Evolutionary conservation across 2,113 vertebrate species (phyloP).

Genomic region (Peromyscus leucopus): DNA sequence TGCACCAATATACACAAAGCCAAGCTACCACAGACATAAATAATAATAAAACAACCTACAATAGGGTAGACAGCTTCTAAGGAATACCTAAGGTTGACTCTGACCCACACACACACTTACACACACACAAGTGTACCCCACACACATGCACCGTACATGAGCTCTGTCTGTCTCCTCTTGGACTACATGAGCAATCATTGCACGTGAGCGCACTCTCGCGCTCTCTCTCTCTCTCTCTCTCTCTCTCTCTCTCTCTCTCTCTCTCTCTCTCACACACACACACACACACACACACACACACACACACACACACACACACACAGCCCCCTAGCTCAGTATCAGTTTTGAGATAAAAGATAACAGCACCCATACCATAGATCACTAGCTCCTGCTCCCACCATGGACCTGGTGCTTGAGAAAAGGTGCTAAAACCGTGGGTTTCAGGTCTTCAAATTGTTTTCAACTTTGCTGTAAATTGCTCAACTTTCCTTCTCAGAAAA

Average conservation of each 20-base stretch:
- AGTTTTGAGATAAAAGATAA: not conserved
- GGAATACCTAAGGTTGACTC: not conserved
- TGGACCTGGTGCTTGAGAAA: not conserved
- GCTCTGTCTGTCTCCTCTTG: not conserved
- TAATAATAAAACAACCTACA: not conserved
- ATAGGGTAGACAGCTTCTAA: not conserved
- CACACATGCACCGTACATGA: not conserved
- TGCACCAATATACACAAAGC: not conserved
- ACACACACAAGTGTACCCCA: not conserved
- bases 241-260: no score
- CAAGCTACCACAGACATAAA: not conserved
- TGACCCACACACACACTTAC: not conserved
- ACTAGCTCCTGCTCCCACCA: not conserved
- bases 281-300: no score
- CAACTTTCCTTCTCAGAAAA: slow-evolving; percentile 14
- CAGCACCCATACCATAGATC: not conserved
- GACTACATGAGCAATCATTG: not conserved
- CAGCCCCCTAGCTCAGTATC: not conserved
- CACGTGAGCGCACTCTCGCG: accelerated
- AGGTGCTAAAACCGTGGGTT: not conserved
- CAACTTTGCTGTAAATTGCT: slow-evolving; percentile 17
- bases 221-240: no score
- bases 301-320: not conserved
- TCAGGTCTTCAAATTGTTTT: slow-evolving; percentile 36
- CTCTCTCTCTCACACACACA: no score